Conservation (phyloP, 1,140 invertebrate species). For the Eurytemora carolleeae region DNA sequence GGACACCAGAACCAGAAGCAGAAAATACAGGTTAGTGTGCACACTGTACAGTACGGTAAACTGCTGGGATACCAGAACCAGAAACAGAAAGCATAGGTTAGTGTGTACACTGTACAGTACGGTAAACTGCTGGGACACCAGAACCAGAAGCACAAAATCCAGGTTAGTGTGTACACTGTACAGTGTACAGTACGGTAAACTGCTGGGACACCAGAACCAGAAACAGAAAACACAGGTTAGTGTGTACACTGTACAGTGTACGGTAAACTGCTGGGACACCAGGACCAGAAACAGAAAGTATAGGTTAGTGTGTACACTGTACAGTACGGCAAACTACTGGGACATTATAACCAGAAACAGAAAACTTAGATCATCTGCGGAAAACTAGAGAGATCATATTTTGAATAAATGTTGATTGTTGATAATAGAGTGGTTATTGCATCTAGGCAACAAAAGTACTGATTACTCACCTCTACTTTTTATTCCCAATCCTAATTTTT, state of each 20-base stretch:
- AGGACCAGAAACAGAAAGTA: constrained; percentile 45
- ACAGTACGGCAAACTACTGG: constrained; percentile 39
- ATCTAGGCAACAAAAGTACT: too few species aligned
- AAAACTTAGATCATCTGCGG: constrained; percentile 43
- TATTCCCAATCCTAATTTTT: too few species aligned
- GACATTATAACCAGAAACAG: constrained; percentile 44
- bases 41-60: constrained; percentile 37
- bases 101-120: constrained; percentile 36
- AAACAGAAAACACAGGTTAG: constrained; percentile 44
- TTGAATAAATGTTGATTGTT: too few species aligned
- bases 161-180: constrained; percentile 34
- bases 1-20: constrained; percentile 46
- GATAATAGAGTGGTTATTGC: too few species aligned
- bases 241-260: too few species aligned
- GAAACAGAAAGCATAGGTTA: constrained; percentile 42
- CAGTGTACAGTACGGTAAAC: constrained; percentile 40
- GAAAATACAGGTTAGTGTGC: constrained; percentile 39
- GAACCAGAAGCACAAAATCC: constrained; percentile 45
- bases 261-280: constrained; percentile 38
- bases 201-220: constrained; percentile 43
- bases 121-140: constrained; percentile 40
- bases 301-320: constrained; percentile 35
- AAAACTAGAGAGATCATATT: too few species aligned
- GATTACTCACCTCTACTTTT: too few species aligned
- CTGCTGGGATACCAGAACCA: constrained; percentile 43